A percentile compares a stretch with the other conserved stretches of the same genome.
phyloP scores from a whole-genome alignment of 37 sponge, comb jelly and placozoan species.

The Beroe forskalii region DNA sequence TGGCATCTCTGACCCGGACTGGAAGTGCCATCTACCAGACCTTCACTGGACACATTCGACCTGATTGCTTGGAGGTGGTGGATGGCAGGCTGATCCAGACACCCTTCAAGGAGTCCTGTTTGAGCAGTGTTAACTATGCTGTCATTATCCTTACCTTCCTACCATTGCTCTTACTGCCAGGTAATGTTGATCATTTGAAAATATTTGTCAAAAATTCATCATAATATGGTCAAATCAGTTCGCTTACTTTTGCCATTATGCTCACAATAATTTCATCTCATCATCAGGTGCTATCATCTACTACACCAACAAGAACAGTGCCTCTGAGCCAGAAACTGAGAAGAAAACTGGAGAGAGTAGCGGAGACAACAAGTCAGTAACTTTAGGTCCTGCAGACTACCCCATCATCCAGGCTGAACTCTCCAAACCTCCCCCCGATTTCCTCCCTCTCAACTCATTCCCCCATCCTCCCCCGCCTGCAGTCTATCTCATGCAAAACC shows the following conservation, averaged over 20 bases:
- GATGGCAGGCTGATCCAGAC: conserved; percentile 15
- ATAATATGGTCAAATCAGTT: too few species aligned
- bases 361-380: neutral
- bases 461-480: neutral
- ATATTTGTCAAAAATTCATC: too few species aligned
- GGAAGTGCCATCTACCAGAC: conserved; percentile 57
- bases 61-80: conserved; percentile 3
- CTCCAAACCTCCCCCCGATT: neutral
- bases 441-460: too few species aligned
- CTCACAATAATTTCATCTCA: too few species aligned
- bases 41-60: neutral
- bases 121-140: conserved; percentile 25
- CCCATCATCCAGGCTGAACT: neutral
- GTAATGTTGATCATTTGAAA: neutral
- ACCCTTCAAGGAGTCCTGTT: neutral
- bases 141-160: conserved; percentile 5
- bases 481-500: neutral
- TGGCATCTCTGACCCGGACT: conserved; percentile 44
- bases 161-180: conserved; percentile 23
- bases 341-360: neutral
- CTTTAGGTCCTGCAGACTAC: neutral
- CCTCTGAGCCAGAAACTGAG: neutral
- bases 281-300: neutral
- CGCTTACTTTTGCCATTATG: too few species aligned
- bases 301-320: neutral